Conservation (phyloP, 2,113 vertebrate species). For the Cettia cetti region DNA sequence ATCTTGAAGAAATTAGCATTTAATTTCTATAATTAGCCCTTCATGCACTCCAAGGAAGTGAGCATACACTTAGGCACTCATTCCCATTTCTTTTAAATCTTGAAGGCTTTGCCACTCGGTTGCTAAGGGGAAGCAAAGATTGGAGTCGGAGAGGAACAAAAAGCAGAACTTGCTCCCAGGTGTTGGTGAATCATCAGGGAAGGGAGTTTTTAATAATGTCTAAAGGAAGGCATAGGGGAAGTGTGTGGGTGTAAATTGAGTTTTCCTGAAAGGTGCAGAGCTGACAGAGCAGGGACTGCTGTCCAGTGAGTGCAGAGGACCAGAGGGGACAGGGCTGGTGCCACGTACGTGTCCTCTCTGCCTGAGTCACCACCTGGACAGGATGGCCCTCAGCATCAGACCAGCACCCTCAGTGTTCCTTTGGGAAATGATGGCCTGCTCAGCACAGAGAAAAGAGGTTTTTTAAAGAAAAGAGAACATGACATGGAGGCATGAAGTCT, state of each 20-base stretch:
- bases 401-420: neutral
- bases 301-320: neutral
- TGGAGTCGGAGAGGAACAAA: slow-evolving; percentile 13
- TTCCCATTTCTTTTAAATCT: neutral
- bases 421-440: neutral
- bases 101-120: neutral
- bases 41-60: neutral
- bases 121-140: slow-evolving; percentile 45
- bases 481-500: neutral
- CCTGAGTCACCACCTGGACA: neutral
- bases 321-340: neutral
- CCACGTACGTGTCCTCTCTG: neutral
- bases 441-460: neutral
- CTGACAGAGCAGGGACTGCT: neutral
- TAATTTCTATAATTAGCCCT: slow-evolving; percentile 60
- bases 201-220: slow-evolving; percentile 7
- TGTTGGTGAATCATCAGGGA: slow-evolving; percentile 49
- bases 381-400: neutral
- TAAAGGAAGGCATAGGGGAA: neutral
- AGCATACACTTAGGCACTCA: neutral
- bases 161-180: slow-evolving; percentile 44
- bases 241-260: neutral
- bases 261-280: slow-evolving; percentile 10
- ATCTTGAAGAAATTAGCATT: slow-evolving; percentile 47
- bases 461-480: neutral